Conservation (phyloP, 2,797 vertebrate genomes). For the Micropoecilia bifurca region DNA sequence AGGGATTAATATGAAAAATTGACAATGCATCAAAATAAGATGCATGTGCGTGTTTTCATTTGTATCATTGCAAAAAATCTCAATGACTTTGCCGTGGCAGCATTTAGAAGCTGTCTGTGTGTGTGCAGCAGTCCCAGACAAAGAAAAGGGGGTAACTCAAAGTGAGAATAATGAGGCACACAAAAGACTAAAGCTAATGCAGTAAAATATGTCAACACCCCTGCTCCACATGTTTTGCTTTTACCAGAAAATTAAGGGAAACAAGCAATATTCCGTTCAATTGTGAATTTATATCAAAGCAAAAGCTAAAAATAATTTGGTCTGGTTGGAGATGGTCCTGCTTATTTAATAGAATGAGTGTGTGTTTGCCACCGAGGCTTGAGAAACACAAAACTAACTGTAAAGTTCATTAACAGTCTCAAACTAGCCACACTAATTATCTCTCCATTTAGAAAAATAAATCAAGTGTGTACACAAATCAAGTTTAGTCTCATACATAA, state of each 20-base stretch:
- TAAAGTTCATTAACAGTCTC: constrained; percentile 58
- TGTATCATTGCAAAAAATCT: constrained; percentile 19
- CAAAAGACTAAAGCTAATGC: constrained; percentile 34
- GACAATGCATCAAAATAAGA: background rate
- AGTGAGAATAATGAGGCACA: constrained; percentile 53
- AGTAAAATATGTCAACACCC: constrained; percentile 22
- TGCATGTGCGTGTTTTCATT: constrained; percentile 22
- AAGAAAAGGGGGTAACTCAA: constrained; percentile 34
- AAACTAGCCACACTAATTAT: constrained; percentile 68
- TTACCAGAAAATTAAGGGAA: constrained; percentile 26
- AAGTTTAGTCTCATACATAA: constrained; percentile 43
- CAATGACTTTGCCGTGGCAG: constrained; percentile 25
- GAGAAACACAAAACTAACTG: constrained; percentile 42
- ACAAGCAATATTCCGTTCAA: constrained; percentile 45
- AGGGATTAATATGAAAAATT: background rate
- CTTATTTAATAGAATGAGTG: constrained; percentile 30
- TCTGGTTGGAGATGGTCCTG: constrained; percentile 44
- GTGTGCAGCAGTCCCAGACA: constrained; percentile 13
- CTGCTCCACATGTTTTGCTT: constrained; percentile 13
- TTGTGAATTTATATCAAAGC: constrained; percentile 59
- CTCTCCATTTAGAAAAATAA: constrained; percentile 60
- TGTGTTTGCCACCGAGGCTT: constrained; percentile 21
- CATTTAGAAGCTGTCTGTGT: constrained; percentile 10
- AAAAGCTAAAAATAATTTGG: constrained; percentile 61
- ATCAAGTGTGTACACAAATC: constrained; percentile 68